Evolutionary conservation across 2,797 vertebrate genomes (phyloP), one percentile per base, ranked within the genome.

Genomic region (Neopelma chrysocephalum): DNA sequence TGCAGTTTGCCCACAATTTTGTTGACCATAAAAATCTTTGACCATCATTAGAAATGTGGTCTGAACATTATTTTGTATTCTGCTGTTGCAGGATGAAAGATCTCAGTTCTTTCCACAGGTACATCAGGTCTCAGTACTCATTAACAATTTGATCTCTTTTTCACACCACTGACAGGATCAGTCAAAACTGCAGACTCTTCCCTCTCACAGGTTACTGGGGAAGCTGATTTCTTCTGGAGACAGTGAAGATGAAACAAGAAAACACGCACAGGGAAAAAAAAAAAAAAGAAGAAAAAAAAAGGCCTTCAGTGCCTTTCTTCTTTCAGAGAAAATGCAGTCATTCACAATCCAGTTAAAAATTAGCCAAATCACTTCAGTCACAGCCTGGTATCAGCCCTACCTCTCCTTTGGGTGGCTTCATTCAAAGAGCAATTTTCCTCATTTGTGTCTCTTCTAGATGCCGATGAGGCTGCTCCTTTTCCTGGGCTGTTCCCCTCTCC

Each of bases 121-220:
- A 11, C 57, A 23, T 36, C 1, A 0, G 20, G 31, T 47, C 62
- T 79, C 0, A 0, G 57, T 36, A 57, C 26, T 53, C 48, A 68
- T 12, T 26, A 79, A n/a, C 19, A 53, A 23, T 57, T 64, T 47
- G 21, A 3, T 77, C 50, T 83, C 91, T 76, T 43, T 64, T 50
- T 68, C 45, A 65, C 45, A 34, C n/a, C 15, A 31, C 50, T 56
- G 54, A 58, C 8, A 83, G 45, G 27, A 69, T 60, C 17, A 32
- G 32, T 58, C 29, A 54, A 89, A 87, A 56, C 17, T 3, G 0
- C 54, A 64, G 54, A 69, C 20, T 84, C 19, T 57, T 78, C 25
- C 38, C 15, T 65, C 43, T 81, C 32, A 40, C 12, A 36, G 25
- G n/a, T 53, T 78, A 48, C 16, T 61, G 17, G 18, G 29, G 36